A percentile compares a stretch with the other conserved stretches of the same genome.
Conservation (phyloP, 2,888 invertebrate species). For the Phymatocera aterrima region DNA sequence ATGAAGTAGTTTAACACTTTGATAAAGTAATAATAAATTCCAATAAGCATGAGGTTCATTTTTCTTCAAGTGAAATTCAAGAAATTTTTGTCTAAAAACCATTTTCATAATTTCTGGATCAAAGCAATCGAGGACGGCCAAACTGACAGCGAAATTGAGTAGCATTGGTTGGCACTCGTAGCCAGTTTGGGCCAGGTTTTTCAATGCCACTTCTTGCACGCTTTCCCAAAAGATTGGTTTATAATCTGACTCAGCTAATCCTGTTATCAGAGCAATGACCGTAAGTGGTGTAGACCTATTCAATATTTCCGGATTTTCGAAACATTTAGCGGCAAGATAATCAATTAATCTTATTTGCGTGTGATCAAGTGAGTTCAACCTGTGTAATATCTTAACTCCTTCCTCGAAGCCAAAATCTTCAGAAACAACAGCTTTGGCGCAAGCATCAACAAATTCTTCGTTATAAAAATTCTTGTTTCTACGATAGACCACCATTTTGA, state of each 20-base stretch:
- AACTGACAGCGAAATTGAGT: conserved; percentile 76
- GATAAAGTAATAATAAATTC: conserved; percentile 77
- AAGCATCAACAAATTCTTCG: conserved; percentile 78
- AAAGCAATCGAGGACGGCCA: conserved; percentile 79
- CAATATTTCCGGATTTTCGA: conserved; percentile 72
- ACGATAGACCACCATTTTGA: conserved; percentile 64
- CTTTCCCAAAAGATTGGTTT: conserved; percentile 78
- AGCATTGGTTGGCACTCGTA: conserved; percentile 70
- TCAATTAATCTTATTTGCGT: conserved; percentile 78
- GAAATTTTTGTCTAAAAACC: conserved; percentile 76
- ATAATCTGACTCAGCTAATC: conserved; percentile 79
- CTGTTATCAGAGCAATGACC: conserved; percentile 76
- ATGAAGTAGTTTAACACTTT: conserved; percentile 76
- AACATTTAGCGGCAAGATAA: conserved; percentile 76
- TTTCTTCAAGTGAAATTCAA: conserved; percentile 66
- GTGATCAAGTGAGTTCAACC: conserved; percentile 73
- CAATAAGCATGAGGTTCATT: conserved; percentile 52
- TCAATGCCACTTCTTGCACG: conserved; percentile 74
- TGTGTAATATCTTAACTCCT: conserved; percentile 48
- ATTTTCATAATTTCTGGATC: conserved; percentile 76
- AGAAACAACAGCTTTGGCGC: conserved; percentile 70
- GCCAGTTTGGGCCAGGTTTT: conserved; percentile 67
- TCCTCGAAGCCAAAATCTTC: conserved; percentile 53
- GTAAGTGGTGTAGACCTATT: conserved; percentile 72
- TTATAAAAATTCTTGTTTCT: conserved; percentile 78